Conservation (phyloP, 1,140 invertebrate species). For the Meloidogyne hapla region DNA sequence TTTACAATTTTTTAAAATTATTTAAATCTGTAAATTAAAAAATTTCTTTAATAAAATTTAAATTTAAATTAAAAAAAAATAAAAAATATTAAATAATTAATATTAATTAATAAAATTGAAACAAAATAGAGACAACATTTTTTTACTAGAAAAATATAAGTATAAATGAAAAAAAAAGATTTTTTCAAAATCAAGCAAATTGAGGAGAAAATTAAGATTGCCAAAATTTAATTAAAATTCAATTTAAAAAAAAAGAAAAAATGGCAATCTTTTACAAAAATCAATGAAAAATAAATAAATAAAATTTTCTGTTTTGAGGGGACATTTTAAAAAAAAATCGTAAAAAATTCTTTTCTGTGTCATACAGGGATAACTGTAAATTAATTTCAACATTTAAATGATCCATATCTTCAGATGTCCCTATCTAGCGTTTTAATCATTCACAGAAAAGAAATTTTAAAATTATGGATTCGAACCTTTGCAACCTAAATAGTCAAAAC, state of each 20-base stretch:
- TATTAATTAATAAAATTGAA: no score
- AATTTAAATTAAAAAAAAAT: no score
- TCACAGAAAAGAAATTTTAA: not conserved
- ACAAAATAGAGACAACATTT: no score
- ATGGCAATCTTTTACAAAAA: not conserved
- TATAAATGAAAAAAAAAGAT: no score
- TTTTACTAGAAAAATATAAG: no score
- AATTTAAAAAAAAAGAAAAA: not conserved
- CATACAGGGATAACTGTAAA: not conserved
- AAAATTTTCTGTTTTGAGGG: not conserved
- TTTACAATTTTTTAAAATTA: no score
- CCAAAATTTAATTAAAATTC: not conserved
- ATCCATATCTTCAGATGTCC: not conserved
- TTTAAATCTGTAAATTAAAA: no score
- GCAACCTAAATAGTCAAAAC: not conserved
- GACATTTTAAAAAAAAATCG: not conserved
- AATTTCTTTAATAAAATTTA: no score
- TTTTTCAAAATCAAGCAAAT: not conserved
- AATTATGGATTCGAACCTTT: not conserved
- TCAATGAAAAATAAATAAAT: not conserved
- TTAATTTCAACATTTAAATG: not conserved
- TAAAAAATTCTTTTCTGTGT: not conserved
- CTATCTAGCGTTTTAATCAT: not conserved
- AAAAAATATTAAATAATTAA: no score
- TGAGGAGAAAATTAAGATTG: not conserved